Percentiles rank a stretch among this genome's conserved stretches.
These are phyloP conservation scores for Cynodonichthys magdalenae DNA, from an alignment of 2,797 vertebrate species.

Conservation along the genomic window DNA sequence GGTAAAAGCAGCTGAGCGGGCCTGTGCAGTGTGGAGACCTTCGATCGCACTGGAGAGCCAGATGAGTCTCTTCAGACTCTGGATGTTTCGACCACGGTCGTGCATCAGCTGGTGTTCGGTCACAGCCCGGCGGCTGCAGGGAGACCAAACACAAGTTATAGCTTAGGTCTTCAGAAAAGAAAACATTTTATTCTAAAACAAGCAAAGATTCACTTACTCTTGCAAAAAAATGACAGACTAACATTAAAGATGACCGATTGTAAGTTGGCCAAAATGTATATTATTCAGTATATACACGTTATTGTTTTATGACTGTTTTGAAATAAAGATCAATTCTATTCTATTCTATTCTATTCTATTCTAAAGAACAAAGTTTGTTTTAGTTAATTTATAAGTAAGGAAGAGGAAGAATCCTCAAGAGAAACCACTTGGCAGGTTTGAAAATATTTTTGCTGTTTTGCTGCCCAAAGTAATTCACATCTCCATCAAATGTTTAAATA, in stretches of 20 bases:
- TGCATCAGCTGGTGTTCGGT: constrained; percentile 84
- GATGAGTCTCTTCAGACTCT: constrained; percentile 84
- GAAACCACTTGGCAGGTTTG: too few species aligned
- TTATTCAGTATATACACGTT: too few species aligned
- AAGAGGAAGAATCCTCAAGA: too few species aligned
- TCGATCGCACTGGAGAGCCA: constrained; percentile 84
- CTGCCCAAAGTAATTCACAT: too few species aligned
- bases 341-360: too few species aligned
- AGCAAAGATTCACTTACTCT: background rate
- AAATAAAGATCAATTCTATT: too few species aligned
- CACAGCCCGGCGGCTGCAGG: constrained; percentile 75
- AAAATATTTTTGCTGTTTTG: too few species aligned
- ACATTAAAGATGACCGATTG: too few species aligned
- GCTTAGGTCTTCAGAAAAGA: background rate
- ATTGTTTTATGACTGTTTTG: too few species aligned
- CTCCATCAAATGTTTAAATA: background rate
- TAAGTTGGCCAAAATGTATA: too few species aligned
- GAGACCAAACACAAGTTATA: background rate
- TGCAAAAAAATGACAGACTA: background rate
- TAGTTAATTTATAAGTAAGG: too few species aligned
- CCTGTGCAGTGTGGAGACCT: constrained; percentile 81
- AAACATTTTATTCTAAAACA: background rate
- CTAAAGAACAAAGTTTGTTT: too few species aligned
- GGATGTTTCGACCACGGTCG: constrained; percentile 78
- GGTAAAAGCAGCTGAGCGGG: constrained; percentile 51